Evolutionary conservation across 2,888 invertebrate genomes (phyloP).

Genomic region (Tenthredo distinguenda): DNA sequence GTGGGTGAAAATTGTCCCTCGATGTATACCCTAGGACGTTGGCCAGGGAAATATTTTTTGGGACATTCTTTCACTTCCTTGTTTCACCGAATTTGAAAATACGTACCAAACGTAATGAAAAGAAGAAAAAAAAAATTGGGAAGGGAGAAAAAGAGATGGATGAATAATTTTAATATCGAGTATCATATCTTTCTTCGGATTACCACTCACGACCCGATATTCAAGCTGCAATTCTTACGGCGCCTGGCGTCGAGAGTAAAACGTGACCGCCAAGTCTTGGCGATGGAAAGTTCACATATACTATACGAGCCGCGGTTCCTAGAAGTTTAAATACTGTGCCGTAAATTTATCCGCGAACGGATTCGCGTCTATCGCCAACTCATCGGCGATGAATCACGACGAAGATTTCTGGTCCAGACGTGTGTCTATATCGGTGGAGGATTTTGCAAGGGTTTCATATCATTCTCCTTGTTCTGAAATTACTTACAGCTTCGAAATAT

Average conservation of each 20-base stretch:
- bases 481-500: too few species aligned
- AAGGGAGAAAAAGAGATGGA: too few species aligned
- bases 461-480: background rate
- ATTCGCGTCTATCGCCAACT: background rate
- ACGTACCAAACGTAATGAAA: background rate
- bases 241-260: slow-evolving; percentile 43
- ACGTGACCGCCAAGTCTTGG: slow-evolving; percentile 21
- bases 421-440: background rate
- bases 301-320: slow-evolving; percentile 21
- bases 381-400: slow-evolving; percentile 11
- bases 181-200: too few species aligned
- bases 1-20: background rate
- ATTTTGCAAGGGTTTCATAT: background rate
- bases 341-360: slow-evolving; percentile 34
- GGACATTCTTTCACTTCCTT: background rate
- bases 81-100: too few species aligned
- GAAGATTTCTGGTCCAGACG: background rate
- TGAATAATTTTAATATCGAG: too few species aligned
- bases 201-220: background rate
- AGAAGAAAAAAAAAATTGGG: too few species aligned
- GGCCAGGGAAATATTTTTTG: background rate
- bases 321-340: slow-evolving; percentile 36
- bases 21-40: background rate
- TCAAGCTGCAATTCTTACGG: slow-evolving; percentile 23
- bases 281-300: slow-evolving; percentile 11